Base-by-base conservation (phyloP, 2,797 vertebrate species). In the Paguma larvata region DNA sequence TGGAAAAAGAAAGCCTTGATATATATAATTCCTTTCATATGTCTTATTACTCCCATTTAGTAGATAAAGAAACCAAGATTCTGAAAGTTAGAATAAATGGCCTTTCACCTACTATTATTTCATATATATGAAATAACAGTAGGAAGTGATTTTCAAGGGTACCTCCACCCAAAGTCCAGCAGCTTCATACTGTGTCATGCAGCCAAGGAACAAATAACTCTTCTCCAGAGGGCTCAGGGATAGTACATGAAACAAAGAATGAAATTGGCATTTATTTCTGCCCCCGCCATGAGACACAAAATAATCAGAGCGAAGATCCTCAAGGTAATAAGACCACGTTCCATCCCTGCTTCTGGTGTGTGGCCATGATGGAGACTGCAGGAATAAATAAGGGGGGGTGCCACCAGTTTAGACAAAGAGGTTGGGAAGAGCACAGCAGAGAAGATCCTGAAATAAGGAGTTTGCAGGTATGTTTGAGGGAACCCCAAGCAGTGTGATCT, bases 1-100 rank as follows among this genome's bases (percentile, higher is more conserved):
- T 53, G 25, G 25, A 23, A 89, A 80, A 89, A 46, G n/a, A 25
- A 92, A 77, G 59, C 44, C 94, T 92, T 84, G 83, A 34, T 82
- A 67, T 21, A 59, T 23, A 23, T 11, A n/a, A 67, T 30, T 87
- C 1, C 34, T 59, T 75, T 79, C 27, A 11, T 46, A 23, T 15
- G 8, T 32, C 41, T 72, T 46, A 38, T 82, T 79, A 89, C 75
- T 41, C 70, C 11, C 30, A n/a, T n/a, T 78, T 59, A 73, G 51
- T 95, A 70, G 16, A 19, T 51, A 34, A 79, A 59, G 32, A 77
- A 48, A 44, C 9, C 46, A 25, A 30, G 44, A 85, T 85, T 85
- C 72, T 90, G 4, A 89, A 85, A 80, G 51, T 79, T n/a, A 15
- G 25, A 41, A 27, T 10, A 27, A 65, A 67, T 91, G 27, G 4